Conservation (phyloP, 1,140 invertebrate genomes). For the Psix sp. region DNA sequence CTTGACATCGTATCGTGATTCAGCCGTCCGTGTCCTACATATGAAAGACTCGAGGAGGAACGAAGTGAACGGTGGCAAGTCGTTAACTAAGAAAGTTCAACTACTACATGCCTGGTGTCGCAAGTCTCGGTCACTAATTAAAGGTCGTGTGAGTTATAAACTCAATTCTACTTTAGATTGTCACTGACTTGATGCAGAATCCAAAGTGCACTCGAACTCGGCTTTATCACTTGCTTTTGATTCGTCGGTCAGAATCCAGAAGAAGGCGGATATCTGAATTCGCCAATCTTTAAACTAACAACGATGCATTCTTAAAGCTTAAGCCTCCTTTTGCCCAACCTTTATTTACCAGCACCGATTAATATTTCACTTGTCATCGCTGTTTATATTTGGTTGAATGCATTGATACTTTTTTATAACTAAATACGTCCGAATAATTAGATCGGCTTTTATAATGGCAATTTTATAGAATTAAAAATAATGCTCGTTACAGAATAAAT, state of each 20-base stretch:
- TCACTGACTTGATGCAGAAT: slow-evolving; percentile 29
- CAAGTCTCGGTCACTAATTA: slow-evolving; percentile 53
- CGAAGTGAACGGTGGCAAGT: slow-evolving; percentile 65
- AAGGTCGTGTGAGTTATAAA: slow-evolving; percentile 53
- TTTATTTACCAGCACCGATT: too few species aligned
- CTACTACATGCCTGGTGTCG: slow-evolving; percentile 44
- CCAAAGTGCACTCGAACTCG: slow-evolving; percentile 49
- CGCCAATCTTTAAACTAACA: neutral
- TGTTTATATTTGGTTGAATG: too few species aligned
- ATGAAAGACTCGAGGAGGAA: slow-evolving; percentile 54
- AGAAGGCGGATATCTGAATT: slow-evolving; percentile 16
- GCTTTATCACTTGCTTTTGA: slow-evolving; percentile 24
- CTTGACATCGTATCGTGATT: slow-evolving; percentile 67
- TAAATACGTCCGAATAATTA: too few species aligned
- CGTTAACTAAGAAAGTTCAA: slow-evolving; percentile 64
- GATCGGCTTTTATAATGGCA: too few species aligned
- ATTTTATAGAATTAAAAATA: too few species aligned
- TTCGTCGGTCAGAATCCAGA: slow-evolving; percentile 10
- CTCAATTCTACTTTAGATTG: slow-evolving; percentile 35
- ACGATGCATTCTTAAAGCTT: too few species aligned
- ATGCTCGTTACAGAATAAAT: too few species aligned
- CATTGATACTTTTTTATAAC: too few species aligned
- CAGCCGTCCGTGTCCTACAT: slow-evolving; percentile 72
- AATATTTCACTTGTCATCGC: too few species aligned
- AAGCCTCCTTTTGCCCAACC: too few species aligned